phyloP scores from a whole-genome alignment of 2,113 vertebrate species.

The Motacilla tschutschensis region DNA sequence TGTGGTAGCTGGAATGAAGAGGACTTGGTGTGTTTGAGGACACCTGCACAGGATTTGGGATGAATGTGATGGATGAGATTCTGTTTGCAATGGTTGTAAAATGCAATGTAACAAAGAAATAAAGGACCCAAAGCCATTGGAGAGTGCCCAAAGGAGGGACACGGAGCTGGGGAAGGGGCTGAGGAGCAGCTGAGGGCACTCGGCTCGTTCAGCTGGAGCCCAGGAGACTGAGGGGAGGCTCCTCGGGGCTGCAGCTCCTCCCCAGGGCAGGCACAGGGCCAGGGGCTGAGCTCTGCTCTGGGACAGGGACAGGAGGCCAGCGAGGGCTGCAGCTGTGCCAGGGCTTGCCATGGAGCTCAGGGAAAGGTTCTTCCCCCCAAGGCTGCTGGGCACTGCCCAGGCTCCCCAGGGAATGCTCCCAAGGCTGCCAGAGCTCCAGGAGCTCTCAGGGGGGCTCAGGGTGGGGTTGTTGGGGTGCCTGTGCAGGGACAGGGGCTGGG shows the following conservation, averaged over 20 bases:
- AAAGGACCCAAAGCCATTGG: neutral
- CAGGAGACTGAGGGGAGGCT: neutral
- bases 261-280: neutral
- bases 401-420: neutral
- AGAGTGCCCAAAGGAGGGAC: neutral
- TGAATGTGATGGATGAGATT: neutral
- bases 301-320: neutral
- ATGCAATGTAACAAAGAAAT: neutral
- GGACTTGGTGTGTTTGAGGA: neutral
- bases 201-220: neutral
- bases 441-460: neutral
- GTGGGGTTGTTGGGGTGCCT: neutral
- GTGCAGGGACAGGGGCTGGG: rapidly evolving
- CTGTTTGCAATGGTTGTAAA: neutral
- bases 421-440: neutral
- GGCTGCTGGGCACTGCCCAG: neutral
- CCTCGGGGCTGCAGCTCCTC: neutral
- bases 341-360: neutral
- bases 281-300: neutral
- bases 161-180: neutral
- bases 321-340: neutral
- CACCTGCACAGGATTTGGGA: neutral
- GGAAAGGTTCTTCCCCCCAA: neutral
- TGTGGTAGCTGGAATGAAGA: neutral
- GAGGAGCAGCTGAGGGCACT: neutral